A percentile compares a stretch with the other conserved stretches of the same genome.
phyloP scores from a whole-genome alignment of 2,797 vertebrate species.

The Gouania willdenowi region DNA sequence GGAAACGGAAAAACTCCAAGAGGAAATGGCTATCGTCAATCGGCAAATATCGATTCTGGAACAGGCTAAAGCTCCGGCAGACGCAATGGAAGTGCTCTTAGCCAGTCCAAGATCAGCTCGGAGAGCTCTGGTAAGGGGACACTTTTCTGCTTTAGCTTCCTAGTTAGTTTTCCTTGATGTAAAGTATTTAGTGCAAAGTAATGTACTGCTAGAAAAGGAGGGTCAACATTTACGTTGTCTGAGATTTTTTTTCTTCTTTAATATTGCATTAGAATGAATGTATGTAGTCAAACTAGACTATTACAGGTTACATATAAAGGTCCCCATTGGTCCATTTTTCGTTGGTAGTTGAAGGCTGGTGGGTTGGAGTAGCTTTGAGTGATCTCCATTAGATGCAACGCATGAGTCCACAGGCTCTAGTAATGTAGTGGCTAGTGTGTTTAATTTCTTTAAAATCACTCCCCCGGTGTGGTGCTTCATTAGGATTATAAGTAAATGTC shows the following conservation, averaged over 20 bases:
- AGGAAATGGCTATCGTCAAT: slow-evolving; percentile 84
- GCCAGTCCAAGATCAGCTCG: slow-evolving; percentile 27
- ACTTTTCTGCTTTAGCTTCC: background rate
- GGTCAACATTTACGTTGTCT: background rate
- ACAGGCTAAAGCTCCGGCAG: slow-evolving; percentile 61
- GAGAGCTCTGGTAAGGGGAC: slow-evolving; percentile 43
- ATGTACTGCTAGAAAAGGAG: background rate
- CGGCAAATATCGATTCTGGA: slow-evolving; percentile 78
- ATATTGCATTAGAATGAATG: no score
- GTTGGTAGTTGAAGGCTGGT: slow-evolving; percentile 18
- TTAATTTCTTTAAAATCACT: slow-evolving; percentile 47
- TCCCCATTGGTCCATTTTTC: slow-evolving; percentile 44
- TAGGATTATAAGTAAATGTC: slow-evolving; percentile 55
- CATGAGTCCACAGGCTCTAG: slow-evolving; percentile 5
- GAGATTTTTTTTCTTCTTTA: background rate
- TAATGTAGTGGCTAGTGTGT: slow-evolving; percentile 30
- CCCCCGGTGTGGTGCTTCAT: slow-evolving; percentile 44
- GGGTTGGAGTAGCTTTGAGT: no score
- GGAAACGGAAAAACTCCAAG: slow-evolving; percentile 79
- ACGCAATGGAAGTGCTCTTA: slow-evolving; percentile 27
- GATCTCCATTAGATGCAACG: slow-evolving; percentile 28
- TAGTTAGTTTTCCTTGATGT: background rate
- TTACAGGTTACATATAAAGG: slow-evolving; percentile 44
- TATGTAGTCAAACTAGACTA: no score
- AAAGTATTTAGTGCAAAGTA: background rate